Conservation (phyloP, 2,797 vertebrate species). For the Takifugu rubripes region DNA sequence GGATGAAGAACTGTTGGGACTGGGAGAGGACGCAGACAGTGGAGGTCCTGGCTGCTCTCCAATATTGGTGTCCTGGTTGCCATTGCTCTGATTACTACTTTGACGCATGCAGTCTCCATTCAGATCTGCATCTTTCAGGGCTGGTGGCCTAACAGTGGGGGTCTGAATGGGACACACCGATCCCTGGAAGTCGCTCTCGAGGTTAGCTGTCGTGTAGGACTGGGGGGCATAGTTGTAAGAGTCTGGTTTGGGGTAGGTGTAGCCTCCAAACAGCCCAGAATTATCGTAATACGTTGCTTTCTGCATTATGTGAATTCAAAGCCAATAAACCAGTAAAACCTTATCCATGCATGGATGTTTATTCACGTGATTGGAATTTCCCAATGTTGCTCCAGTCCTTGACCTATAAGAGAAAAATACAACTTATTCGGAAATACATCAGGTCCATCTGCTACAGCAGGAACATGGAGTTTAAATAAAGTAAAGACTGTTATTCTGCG, state of each 20-base stretch:
- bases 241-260: constrained; percentile 92
- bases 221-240: constrained; percentile 89
- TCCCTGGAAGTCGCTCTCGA: constrained; percentile 90
- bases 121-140: constrained; percentile 87
- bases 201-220: constrained; percentile 82
- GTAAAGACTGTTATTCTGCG: not conserved
- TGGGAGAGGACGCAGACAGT: constrained; percentile 84
- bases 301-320: constrained; percentile 91
- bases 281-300: constrained; percentile 99
- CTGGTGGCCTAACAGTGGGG: constrained; percentile 79
- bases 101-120: constrained; percentile 94
- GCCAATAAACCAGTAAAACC: constrained; percentile 79
- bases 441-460: not conserved
- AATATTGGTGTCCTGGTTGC: constrained; percentile 76
- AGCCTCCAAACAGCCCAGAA: constrained; percentile 94
- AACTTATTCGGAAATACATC: constrained; percentile 11
- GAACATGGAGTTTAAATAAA: no score
- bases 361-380: constrained; percentile 82
- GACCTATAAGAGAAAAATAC: constrained; percentile 64
- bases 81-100: constrained; percentile 69
- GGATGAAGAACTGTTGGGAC: constrained; percentile 81
- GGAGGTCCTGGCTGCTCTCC: constrained; percentile 85
- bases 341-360: constrained; percentile 89
- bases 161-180: constrained; percentile 93
- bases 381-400: constrained; percentile 71